A percentile compares a stretch with the other conserved stretches of the same genome.
These are phyloP conservation scores for Melinaea marsaeus DNA, from an alignment of 2,888 invertebrate genomes.

Conservation along the genomic window DNA sequence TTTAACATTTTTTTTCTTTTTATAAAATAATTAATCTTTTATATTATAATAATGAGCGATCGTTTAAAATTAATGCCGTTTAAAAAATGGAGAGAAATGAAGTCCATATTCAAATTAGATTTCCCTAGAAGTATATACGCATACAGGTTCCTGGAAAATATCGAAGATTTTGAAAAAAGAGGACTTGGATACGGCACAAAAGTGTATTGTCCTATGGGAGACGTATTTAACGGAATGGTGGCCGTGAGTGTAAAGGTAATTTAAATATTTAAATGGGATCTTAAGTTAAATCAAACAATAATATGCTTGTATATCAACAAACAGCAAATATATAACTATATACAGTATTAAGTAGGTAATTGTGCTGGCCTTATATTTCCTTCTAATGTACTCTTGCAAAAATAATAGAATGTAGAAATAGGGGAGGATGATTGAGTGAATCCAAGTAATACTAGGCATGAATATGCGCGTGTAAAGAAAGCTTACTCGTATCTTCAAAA, in stretches of 20 bases:
- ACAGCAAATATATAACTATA: no score
- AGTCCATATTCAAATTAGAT: slow-evolving; percentile 38
- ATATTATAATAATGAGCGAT: slow-evolving; percentile 27
- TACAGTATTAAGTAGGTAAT: no score
- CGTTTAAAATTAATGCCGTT: slow-evolving; percentile 37
- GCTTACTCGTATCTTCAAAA: no score
- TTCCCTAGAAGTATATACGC: slow-evolving; percentile 54
- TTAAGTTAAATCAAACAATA: no score
- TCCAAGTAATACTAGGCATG: no score
- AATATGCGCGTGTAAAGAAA: no score
- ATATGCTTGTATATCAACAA: no score
- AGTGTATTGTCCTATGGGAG: slow-evolving; percentile 62
- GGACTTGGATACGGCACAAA: slow-evolving; percentile 46
- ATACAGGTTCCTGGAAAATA: slow-evolving; percentile 54
- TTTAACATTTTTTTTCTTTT: no score
- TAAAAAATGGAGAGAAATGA: slow-evolving; percentile 43
- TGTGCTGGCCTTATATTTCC: no score
- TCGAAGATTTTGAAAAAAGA: slow-evolving; percentile 46
- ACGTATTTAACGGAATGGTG: slow-evolving; percentile 55
- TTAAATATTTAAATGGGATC: background rate
- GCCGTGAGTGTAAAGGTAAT: slow-evolving; percentile 50
- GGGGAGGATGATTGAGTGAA: no score
- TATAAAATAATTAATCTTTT: background rate
- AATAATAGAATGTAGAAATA: no score
- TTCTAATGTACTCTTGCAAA: no score